Evolutionary conservation across 2,797 vertebrate genomes (phyloP).

Genomic region (Microctenopoma lineatum): DNA sequence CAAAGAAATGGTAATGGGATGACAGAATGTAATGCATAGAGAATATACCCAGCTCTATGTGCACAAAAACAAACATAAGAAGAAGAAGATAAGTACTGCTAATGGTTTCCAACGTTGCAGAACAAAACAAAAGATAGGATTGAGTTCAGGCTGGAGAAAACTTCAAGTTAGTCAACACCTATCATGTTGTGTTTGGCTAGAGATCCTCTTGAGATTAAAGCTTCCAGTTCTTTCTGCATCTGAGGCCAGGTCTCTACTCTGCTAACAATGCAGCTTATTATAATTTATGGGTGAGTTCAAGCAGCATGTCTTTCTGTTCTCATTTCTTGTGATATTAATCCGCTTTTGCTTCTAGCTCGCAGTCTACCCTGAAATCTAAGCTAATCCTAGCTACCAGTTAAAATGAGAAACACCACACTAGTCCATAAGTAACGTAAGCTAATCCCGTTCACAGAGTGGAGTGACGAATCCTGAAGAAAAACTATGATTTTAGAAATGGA

Average conservation of each 20-base stretch:
- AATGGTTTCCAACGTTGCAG: conserved; percentile 56
- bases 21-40: conserved; percentile 49
- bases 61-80: conserved; percentile 58
- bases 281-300: conserved; percentile 38
- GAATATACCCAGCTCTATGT: conserved; percentile 42
- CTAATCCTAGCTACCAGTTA: conserved; percentile 22
- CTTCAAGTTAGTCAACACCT: conserved; percentile 31
- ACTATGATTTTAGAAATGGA: conserved; percentile 7
- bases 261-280: conserved; percentile 45
- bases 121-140: conserved; percentile 57
- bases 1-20: conserved; percentile 63
- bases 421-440: conserved; percentile 27
- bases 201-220: conserved; percentile 31
- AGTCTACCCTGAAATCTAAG: conserved; percentile 13
- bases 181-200: conserved; percentile 16
- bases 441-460: conserved; percentile 13
- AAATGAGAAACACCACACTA: conserved; percentile 26
- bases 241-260: conserved; percentile 14
- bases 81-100: conserved; percentile 26
- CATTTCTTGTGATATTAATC: conserved; percentile 38
- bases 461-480: conserved; percentile 1
- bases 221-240: conserved; percentile 18
- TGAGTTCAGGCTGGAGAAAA: conserved; percentile 26
- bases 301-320: conserved; percentile 20
- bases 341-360: conserved; percentile 4